These are phyloP conservation scores for Trichopoda pennipes DNA, from an alignment of 2,888 invertebrate species.

Conservation along the genomic window DNA sequence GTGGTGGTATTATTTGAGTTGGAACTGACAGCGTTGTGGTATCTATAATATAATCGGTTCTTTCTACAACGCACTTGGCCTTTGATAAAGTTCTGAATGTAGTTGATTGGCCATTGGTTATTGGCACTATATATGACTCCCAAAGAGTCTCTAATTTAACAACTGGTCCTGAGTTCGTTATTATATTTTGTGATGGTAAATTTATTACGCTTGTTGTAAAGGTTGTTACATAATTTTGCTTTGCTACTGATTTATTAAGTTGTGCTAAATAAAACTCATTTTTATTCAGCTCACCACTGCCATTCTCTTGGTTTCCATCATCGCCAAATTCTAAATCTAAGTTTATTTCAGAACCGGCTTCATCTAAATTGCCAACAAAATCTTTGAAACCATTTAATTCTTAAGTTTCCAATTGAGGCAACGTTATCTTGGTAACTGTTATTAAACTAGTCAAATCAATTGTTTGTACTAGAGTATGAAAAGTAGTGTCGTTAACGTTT, in stretches of 20 bases:
- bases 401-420: constrained; percentile 90
- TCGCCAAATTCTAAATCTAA: constrained; percentile 93
- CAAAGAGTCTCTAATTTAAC: constrained; percentile 89
- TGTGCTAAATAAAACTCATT: constrained; percentile 30
- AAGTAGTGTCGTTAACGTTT: constrained; percentile 86
- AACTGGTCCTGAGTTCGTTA: constrained; percentile 90
- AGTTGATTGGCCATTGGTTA: constrained; percentile 88
- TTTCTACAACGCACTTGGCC: constrained; percentile 88
- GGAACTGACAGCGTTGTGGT: constrained; percentile 82
- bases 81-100: constrained; percentile 89
- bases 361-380: constrained; percentile 92
- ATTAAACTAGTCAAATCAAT: constrained; percentile 93
- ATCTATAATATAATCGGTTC: constrained; percentile 89
- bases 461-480: constrained; percentile 92
- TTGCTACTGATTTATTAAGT: constrained; percentile 43
- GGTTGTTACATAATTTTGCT: background rate
- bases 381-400: constrained; percentile 93
- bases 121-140: constrained; percentile 90
- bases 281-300: constrained; percentile 74
- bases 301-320: constrained; percentile 84
- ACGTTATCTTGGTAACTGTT: constrained; percentile 93
- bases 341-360: constrained; percentile 93
- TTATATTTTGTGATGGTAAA: constrained; percentile 85
- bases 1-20: constrained; percentile 42
- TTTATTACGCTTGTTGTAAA: constrained; percentile 28